Evolutionary conservation across 2,797 vertebrate genomes (phyloP), one percentile per base, ranked within the genome.

Genomic region (Micropoecilia bifurca): DNA sequence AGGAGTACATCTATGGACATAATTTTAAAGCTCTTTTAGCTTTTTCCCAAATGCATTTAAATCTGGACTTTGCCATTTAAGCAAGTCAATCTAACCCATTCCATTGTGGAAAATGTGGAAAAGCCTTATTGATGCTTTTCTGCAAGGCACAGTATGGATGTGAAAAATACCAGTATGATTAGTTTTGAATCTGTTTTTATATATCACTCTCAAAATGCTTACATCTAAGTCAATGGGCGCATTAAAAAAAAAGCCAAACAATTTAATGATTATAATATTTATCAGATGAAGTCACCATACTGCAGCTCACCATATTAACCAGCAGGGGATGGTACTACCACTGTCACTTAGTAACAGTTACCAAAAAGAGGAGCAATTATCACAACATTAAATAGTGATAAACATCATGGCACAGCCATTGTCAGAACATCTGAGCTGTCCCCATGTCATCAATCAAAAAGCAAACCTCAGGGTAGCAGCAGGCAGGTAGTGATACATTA

Each of bases 351-450:
- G 90, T 83, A 90, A 91, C 91, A 90, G 90, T 94, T 92, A 91
- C 88, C 89, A 94, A 86, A 33, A 89, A 90, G 86, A 90, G 87
- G 90, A 92, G 85, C 92, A 91, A 95, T 96, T 95, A 94, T 87
- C 43, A 73, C 82, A 82, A 77, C 91, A 95, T 95, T 95, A 95
- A 95, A 94, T 84, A 91, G 91, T 93, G 93, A 95, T 95, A 92
- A 95, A 95, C 90, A 90, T 89, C 78, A 85, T 83, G 81, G 88
- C 88, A 84, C 87, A 66, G 87, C 81, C 90, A 94, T 93, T 87
- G 78, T 93, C 93, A 82, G 88, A 92, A 94, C 92, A 93, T 95
- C 92, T 82, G 92, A 91, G 91, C 90, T 90, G 93, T 92, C 93
- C 88, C 85, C 30, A 43, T 77, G 47, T 85, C 93, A 93, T 95